Evolutionary conservation across 2,888 invertebrate genomes (phyloP).

Genomic region (Euplagia quadripunctaria): DNA sequence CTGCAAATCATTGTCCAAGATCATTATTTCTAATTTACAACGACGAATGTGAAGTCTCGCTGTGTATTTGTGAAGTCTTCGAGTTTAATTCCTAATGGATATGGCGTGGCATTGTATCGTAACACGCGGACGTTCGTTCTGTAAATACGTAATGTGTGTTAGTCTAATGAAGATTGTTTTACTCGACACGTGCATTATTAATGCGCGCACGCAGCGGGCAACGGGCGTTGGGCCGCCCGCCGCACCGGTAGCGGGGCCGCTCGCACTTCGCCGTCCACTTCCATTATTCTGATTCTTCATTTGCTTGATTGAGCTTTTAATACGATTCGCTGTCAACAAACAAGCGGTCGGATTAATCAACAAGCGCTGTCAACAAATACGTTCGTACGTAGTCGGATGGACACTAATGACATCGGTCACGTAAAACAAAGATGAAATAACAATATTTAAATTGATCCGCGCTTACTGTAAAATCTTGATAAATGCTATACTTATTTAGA

Average conservation of each 20-base stretch:
- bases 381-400: slow-evolving; percentile 52
- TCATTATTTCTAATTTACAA: slow-evolving; percentile 75
- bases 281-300: slow-evolving; percentile 87
- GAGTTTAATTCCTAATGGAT: slow-evolving; percentile 68
- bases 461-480: slow-evolving; percentile 57
- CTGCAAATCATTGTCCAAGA: slow-evolving; percentile 77
- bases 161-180: slow-evolving; percentile 86
- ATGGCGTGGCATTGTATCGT: slow-evolving; percentile 62
- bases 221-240: slow-evolving; percentile 60
- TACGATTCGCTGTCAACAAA: slow-evolving; percentile 83
- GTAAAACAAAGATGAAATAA: slow-evolving; percentile 76
- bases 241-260: slow-evolving; percentile 31
- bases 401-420: slow-evolving; percentile 80
- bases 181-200: slow-evolving; percentile 83
- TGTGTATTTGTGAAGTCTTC: slow-evolving; percentile 48
- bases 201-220: slow-evolving; percentile 85
- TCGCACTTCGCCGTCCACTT: slow-evolving; percentile 63
- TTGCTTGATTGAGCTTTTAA: slow-evolving; percentile 88
- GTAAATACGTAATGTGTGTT: slow-evolving; percentile 80
- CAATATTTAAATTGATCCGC: slow-evolving; percentile 66
- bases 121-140: slow-evolving; percentile 59
- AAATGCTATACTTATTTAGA: slow-evolving; percentile 49
- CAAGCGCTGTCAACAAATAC: slow-evolving; percentile 79
- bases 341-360: slow-evolving; percentile 80
- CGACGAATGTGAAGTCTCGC: slow-evolving; percentile 54